phyloP scores from a whole-genome alignment of 2,888 invertebrate species.

The Corythucha ciliata region DNA sequence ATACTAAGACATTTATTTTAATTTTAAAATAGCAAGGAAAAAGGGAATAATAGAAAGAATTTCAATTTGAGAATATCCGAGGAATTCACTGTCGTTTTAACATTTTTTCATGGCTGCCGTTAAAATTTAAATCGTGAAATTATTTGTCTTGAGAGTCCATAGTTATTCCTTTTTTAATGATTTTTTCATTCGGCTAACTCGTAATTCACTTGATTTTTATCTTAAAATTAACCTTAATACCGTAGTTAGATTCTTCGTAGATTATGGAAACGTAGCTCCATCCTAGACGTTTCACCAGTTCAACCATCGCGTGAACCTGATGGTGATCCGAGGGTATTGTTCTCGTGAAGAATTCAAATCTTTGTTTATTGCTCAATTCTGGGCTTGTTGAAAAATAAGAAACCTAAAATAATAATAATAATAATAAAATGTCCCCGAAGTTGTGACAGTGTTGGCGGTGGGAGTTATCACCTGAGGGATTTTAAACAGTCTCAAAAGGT shows the following conservation, averaged over 20 bases:
- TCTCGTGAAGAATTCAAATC: conserved; percentile 87
- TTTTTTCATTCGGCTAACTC: not conserved
- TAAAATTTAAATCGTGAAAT: not conserved
- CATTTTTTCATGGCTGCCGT: not conserved
- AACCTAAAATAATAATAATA: conserved; percentile 54
- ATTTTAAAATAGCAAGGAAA: too few species aligned
- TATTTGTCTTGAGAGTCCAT: not conserved
- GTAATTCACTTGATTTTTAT: not conserved
- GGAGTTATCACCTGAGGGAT: conserved; percentile 56
- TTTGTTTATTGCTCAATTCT: conserved; percentile 83
- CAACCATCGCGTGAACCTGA: conserved; percentile 91
- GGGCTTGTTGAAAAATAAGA: conserved; percentile 93
- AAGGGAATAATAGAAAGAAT: too few species aligned
- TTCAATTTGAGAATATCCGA: too few species aligned
- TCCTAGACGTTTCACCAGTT: conserved; percentile 71
- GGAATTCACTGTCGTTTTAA: too few species aligned
- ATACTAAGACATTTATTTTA: too few species aligned
- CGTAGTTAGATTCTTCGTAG: conserved; percentile 93
- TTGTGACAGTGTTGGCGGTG: not conserved
- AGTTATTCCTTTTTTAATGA: not conserved
- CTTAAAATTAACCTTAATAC: conserved; percentile 64
- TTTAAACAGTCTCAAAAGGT: conserved; percentile 77
- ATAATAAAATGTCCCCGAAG: too few species aligned
- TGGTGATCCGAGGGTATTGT: conserved; percentile 92
- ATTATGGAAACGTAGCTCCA: conserved; percentile 94